Conservation (phyloP, 2,888 invertebrate species). For the Drosophila histrio region DNA sequence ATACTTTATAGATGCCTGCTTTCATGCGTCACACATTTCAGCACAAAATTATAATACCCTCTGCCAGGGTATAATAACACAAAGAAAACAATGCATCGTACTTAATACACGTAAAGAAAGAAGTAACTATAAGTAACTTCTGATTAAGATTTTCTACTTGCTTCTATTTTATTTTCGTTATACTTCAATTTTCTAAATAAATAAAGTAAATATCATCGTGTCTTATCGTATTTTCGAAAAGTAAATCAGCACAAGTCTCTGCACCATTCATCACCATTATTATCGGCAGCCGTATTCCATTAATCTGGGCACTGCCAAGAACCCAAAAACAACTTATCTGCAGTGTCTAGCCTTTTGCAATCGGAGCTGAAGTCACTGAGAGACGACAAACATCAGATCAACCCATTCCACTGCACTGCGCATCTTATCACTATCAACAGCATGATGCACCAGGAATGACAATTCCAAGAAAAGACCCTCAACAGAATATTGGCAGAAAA, state of each 20-base stretch:
- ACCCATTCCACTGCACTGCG: background rate
- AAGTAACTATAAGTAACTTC: background rate
- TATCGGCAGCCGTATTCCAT: slow-evolving; percentile 20
- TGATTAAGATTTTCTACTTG: background rate
- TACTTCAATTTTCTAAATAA: background rate
- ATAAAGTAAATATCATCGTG: background rate
- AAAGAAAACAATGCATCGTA: background rate
- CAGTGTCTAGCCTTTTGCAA: slow-evolving; percentile 61
- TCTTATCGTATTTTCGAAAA: slow-evolving; percentile 13
- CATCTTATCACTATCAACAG: slow-evolving; percentile 51
- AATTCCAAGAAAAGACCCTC: slow-evolving; percentile 47
- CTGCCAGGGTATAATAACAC: no score
- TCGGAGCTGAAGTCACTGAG: slow-evolving; percentile 25
- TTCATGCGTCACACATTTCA: no score
- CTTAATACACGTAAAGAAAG: background rate
- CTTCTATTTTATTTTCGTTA: background rate
- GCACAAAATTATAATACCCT: no score
- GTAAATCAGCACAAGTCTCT: background rate
- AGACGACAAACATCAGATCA: slow-evolving; percentile 6
- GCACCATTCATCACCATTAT: slow-evolving; percentile 40
- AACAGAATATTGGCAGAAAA: slow-evolving; percentile 6
- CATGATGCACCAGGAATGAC: slow-evolving; percentile 39
- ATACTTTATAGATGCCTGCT: no score
- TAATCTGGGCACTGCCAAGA: slow-evolving; percentile 8
- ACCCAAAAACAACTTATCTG: slow-evolving; percentile 27